A percentile compares a stretch with the other conserved stretches of the same genome.
phyloP scores from a whole-genome alignment of 2,797 vertebrate genomes.

The Syngnathus acus region DNA sequence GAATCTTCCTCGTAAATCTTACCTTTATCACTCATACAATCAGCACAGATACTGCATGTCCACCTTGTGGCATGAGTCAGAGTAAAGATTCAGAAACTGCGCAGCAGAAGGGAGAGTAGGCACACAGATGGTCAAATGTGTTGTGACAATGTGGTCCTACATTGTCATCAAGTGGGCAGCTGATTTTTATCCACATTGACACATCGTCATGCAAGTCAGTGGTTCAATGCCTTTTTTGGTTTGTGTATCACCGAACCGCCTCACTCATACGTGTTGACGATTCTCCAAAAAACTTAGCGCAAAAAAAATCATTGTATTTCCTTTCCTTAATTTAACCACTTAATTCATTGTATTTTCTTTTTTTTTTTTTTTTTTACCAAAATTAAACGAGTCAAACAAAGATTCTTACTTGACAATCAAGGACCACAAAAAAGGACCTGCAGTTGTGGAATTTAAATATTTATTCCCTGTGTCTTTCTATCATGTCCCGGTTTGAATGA shows the following conservation, averaged over 20 bases:
- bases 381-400: conserved; percentile 27
- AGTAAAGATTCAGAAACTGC: conserved; percentile 14
- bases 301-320: no score
- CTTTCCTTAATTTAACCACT: no score
- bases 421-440: conserved; percentile 58
- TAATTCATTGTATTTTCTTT: no score
- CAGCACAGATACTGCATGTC: neutral
- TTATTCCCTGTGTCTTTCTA: conserved; percentile 47
- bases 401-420: conserved; percentile 39
- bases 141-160: conserved; percentile 33
- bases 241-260: no score
- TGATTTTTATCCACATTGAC: conserved; percentile 19
- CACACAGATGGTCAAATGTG: conserved; percentile 47
- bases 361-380: no score
- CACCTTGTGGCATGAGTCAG: neutral
- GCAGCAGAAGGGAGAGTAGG: conserved; percentile 34
- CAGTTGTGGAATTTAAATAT: conserved; percentile 50
- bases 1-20: conserved; percentile 1
- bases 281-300: no score
- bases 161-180: conserved; percentile 24
- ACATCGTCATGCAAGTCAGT: neutral
- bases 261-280: no score
- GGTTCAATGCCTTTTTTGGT: no score
- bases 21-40: conserved; percentile 10
- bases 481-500: conserved; percentile 45